These are phyloP conservation scores for Sebastolobus altivelis DNA, from an alignment of 2,797 vertebrate genomes.

Conservation along the genomic window DNA sequence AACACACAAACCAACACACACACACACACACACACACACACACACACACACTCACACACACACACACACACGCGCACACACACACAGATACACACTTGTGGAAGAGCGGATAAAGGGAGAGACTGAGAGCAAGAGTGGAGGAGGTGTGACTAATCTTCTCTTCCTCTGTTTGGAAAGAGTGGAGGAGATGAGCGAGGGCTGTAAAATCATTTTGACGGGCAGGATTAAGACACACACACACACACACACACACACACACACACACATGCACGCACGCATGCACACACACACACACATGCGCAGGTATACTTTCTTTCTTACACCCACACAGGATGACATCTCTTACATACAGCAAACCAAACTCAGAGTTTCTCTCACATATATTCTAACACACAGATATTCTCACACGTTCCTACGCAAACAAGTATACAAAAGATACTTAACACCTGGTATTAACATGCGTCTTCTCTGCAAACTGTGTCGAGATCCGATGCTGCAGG, in stretches of 20 bases:
- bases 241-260: constrained; percentile 4
- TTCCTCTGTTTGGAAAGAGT: constrained; percentile 81
- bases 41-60: background rate
- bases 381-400: constrained; percentile 27
- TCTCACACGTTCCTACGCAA: constrained; percentile 31
- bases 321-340: constrained; percentile 43
- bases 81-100: constrained; percentile 66
- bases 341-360: constrained; percentile 23
- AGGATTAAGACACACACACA: constrained; percentile 70
- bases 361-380: constrained; percentile 34
- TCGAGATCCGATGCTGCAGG: constrained; percentile 31
- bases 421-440: constrained; percentile 37
- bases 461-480: constrained; percentile 26
- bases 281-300: constrained; percentile 11
- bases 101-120: constrained; percentile 77
- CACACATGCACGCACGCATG: constrained; percentile 6
- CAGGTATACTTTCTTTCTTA: constrained; percentile 50
- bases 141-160: constrained; percentile 85
- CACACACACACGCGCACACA: constrained; percentile 9
- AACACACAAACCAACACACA: constrained; percentile 55
- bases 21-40: constrained; percentile 73
- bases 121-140: constrained; percentile 77
- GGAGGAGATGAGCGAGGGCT: constrained; percentile 80
- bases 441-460: constrained; percentile 40
- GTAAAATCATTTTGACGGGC: constrained; percentile 84